Evolutionary conservation across 2,113 vertebrate genomes (phyloP).

Genomic region (Empidonax alnorum): DNA sequence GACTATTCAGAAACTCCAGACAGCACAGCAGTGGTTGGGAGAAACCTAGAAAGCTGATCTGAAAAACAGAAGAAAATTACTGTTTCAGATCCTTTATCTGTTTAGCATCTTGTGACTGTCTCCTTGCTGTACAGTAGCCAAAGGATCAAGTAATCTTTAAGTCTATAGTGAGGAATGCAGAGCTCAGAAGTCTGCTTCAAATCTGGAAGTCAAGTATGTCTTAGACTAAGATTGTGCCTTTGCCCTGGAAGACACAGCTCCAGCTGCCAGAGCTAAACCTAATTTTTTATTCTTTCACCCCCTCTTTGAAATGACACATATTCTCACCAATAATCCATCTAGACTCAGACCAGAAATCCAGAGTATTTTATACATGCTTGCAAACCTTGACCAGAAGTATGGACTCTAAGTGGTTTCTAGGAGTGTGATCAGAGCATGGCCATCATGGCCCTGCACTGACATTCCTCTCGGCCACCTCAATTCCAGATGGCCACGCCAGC

Average conservation of each 20-base stretch:
- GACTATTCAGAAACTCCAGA: background rate
- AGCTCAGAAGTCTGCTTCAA: background rate
- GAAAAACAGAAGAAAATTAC: background rate
- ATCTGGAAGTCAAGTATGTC: background rate
- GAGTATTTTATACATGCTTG: background rate
- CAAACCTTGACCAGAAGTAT: background rate
- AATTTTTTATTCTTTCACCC: background rate
- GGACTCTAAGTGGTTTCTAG: fast-evolving
- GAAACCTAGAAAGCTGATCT: background rate
- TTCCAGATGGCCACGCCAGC: background rate
- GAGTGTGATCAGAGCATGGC: background rate
- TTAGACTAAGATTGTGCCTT: background rate
- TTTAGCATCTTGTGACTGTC: background rate
- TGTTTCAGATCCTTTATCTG: background rate
- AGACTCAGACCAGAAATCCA: background rate
- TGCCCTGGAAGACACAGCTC: background rate
- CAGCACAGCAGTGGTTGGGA: background rate
- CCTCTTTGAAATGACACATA: background rate
- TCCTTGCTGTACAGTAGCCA: background rate
- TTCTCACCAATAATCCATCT: background rate
- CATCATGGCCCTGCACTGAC: background rate
- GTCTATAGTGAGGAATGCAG: background rate
- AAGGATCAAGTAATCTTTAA: background rate
- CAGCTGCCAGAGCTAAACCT: background rate
- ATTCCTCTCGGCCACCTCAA: background rate